Evolutionary conservation across 2,888 invertebrate species (phyloP).

Genomic region (Blastobasis lacticolella): DNA sequence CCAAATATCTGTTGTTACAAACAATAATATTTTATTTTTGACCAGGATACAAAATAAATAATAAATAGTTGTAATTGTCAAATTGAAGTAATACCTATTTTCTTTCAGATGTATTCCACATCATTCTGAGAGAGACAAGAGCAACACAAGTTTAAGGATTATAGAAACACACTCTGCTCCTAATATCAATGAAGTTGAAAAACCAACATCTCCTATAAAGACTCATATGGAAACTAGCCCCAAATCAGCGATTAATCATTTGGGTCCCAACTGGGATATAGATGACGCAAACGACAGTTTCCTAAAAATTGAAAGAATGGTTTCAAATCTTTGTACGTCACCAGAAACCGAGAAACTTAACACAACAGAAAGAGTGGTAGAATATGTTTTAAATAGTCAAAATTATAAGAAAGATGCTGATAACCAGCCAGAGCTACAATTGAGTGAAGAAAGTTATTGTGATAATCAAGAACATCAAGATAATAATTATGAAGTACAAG

Average conservation of each 20-base stretch:
- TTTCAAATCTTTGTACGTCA: slow-evolving; percentile 28
- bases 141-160: slow-evolving; percentile 34
- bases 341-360: slow-evolving; percentile 30
- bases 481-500: neutral
- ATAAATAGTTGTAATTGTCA: too few relatives aligned
- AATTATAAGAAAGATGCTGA: slow-evolving; percentile 11
- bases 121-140: slow-evolving; percentile 11
- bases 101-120: too few relatives aligned
- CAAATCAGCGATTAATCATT: slow-evolving; percentile 7
- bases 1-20: too few relatives aligned
- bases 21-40: too few relatives aligned
- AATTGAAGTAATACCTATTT: too few relatives aligned
- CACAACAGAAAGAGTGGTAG: slow-evolving; percentile 43
- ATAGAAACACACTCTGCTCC: slow-evolving; percentile 52
- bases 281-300: slow-evolving; percentile 41
- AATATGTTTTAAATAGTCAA: slow-evolving; percentile 43
- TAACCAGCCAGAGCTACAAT: neutral
- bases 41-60: too few relatives aligned
- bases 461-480: neutral
- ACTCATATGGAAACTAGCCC: slow-evolving; percentile 12
- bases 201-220: slow-evolving; percentile 4
- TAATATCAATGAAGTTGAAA: slow-evolving; percentile 23
- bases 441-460: neutral
- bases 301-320: slow-evolving; percentile 39
- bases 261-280: slow-evolving; percentile 13